Conservation (phyloP, 2,888 invertebrate genomes). For the Harpagoxenus sublaevis region DNA sequence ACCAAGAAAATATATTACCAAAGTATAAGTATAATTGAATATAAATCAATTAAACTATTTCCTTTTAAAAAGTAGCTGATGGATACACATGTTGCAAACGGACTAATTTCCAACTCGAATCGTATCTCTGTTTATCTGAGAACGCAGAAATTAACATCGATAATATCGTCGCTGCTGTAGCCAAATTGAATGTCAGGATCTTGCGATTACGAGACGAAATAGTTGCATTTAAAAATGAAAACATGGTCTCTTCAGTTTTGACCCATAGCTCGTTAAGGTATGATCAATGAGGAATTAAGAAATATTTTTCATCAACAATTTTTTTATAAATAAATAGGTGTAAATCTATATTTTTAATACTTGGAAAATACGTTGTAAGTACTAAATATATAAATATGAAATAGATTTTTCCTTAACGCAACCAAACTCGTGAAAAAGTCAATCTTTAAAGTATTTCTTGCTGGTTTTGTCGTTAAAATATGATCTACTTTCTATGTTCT, state of each 20-base stretch:
- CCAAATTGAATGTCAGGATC: constrained; percentile 49
- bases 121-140: constrained; percentile 18
- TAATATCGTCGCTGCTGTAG: constrained; percentile 45
- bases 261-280: neutral
- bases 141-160: constrained; percentile 48
- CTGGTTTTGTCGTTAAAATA: neutral
- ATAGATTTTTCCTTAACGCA: neutral
- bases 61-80: neutral
- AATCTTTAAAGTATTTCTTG: neutral
- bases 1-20: too few relatives aligned
- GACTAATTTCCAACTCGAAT: neutral
- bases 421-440: neutral
- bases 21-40: too few relatives aligned
- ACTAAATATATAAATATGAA: neutral
- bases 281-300: neutral
- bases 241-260: neutral
- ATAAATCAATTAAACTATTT: neutral
- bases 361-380: neutral
- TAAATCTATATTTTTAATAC: neutral
- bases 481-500: neutral
- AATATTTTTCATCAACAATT: neutral
- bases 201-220: constrained; percentile 60
- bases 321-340: neutral
- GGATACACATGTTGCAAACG: neutral
- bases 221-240: constrained; percentile 43